Evolutionary conservation across 2,113 vertebrate genomes (phyloP), one percentile per base, ranked within the genome.

Genomic region (Meles meles): DNA sequence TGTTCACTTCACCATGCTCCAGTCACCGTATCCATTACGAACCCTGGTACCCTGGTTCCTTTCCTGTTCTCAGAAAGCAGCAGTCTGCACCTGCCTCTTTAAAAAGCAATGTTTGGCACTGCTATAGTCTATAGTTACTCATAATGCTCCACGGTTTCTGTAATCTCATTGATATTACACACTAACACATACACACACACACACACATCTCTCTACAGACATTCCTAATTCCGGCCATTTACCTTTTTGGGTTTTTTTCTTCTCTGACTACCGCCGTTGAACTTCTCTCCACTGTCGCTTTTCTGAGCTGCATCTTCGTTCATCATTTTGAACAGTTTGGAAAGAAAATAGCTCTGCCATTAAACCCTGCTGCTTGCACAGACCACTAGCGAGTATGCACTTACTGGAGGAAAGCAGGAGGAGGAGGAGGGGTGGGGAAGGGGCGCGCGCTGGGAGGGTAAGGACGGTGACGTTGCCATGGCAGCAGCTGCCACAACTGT

Each of bases 241-340:
- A 99, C 99, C 99, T 99, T 99, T 98, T 99, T 99, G 97, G 99
- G 99, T 98, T 98, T 99, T 97, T 99, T 99, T 69, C 99, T 99
- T 63, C 99, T 97, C 98, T 99, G 99, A 25, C 98, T 99, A 61
- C 99, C 97, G 55, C 99, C 99, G 27, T 99, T 99, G 97, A 99
- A 99, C 91, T 99, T 99, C 97, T 99, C 99, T 2, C 99, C 99
- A 93, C 99, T 98, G 98, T 99, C 99, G 98, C 99, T 99, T 98
- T 98, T 99, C 97, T 99, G 99, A 98, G 99, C 99, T 96, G 99
- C 99, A 96, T 99, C 99, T 88, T 99, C 98, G 97, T 97, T 98
- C 98, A 99, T 99, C 93, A 97, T 98, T 74, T 96, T 98, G 96
- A 95, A 96, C 85, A 61, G 96, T 93, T 95, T 1, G 42, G 59